Conservation (phyloP, 2,797 vertebrate genomes). For the Odontamblyopus lacepedii region DNA sequence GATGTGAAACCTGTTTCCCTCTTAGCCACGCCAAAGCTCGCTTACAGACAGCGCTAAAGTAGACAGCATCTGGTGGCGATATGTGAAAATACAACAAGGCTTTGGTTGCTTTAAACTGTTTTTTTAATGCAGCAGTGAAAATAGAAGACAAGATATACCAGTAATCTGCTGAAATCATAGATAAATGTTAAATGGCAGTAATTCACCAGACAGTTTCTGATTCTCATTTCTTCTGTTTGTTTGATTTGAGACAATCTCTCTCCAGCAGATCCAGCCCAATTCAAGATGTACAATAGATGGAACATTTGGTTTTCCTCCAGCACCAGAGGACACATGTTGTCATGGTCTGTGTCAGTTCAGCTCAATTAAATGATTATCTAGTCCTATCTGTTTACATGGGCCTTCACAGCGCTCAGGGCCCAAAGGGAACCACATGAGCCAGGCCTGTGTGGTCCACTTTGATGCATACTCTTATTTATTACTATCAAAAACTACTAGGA, state of each 20-base stretch:
- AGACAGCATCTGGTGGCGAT: too few species aligned
- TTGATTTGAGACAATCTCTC: not conserved
- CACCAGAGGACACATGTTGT: slow-evolving; percentile 36
- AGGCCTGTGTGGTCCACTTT: slow-evolving; percentile 46
- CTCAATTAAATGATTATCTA: slow-evolving; percentile 63
- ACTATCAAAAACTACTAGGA: slow-evolving; percentile 28
- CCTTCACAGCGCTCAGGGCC: slow-evolving; percentile 49
- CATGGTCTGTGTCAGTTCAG: slow-evolving; percentile 55
- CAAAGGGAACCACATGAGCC: slow-evolving; percentile 38
- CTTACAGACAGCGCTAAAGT: too few species aligned
- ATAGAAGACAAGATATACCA: too few species aligned
- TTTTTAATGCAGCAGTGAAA: too few species aligned
- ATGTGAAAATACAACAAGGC: too few species aligned
- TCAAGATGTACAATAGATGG: slow-evolving; percentile 24
- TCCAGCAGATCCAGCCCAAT: not conserved
- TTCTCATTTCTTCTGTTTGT: not conserved
- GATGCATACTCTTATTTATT: slow-evolving; percentile 31
- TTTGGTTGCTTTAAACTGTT: too few species aligned
- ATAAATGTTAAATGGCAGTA: not conserved
- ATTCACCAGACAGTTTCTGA: not conserved
- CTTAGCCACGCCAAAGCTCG: too few species aligned
- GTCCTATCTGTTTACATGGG: slow-evolving; percentile 64
- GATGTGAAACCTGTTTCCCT: too few species aligned
- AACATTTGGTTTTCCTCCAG: slow-evolving; percentile 34
- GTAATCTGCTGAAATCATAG: not conserved